Conservation (phyloP, 92 coral and sea anemone genomes). For the Isaurus tuberculatus region DNA sequence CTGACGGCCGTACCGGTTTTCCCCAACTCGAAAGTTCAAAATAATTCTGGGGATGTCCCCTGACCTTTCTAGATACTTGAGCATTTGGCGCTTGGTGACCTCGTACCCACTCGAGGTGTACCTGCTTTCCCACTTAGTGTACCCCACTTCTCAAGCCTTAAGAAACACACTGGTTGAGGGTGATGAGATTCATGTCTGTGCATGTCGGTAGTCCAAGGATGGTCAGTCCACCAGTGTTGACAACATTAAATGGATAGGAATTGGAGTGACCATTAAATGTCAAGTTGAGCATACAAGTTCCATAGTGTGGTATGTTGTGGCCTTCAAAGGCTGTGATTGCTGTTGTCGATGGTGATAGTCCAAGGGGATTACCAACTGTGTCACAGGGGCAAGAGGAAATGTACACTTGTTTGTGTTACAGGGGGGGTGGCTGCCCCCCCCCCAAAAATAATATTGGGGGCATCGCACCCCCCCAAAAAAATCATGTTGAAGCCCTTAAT, state of each 20-base stretch:
- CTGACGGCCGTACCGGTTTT: too few species aligned
- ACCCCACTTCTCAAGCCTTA: too few species aligned
- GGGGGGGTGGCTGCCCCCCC: too few species aligned
- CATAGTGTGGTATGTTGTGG: constrained; percentile 51
- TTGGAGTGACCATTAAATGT: constrained; percentile 57
- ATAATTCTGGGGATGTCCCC: too few species aligned
- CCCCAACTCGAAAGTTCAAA: too few species aligned
- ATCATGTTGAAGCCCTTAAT: too few species aligned
- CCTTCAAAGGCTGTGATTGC: constrained; percentile 71
- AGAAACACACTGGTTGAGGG: constrained; percentile 66
- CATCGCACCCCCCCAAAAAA: too few species aligned
- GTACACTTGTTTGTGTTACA: constrained; percentile 55
- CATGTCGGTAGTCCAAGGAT: constrained; percentile 67
- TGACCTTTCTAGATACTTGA: too few species aligned
- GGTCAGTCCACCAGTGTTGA: constrained; percentile 66
- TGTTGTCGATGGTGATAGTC: constrained; percentile 45
- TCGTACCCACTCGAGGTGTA: too few species aligned
- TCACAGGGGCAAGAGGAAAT: constrained; percentile 51
- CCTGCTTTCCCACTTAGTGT: too few species aligned
- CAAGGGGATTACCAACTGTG: constrained; percentile 49
- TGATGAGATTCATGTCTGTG: constrained; percentile 66
- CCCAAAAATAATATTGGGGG: too few species aligned
- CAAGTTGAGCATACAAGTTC: constrained; percentile 66
- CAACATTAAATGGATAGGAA: constrained; percentile 62
- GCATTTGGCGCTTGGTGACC: too few species aligned